Conservation (phyloP, 1,140 invertebrate species). For the Drosophila mauritiana region DNA sequence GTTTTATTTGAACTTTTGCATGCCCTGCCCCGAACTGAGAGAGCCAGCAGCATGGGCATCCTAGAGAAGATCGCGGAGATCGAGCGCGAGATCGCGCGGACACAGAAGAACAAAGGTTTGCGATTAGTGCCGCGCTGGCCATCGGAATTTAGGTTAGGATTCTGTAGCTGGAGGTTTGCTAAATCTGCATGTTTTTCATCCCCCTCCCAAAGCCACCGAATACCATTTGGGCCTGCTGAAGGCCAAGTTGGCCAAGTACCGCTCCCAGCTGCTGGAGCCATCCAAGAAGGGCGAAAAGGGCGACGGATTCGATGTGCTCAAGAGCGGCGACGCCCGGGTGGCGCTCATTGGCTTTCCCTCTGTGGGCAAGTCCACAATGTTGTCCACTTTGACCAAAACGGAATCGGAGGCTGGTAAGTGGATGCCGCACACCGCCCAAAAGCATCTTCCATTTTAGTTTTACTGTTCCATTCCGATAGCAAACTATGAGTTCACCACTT, state of each 20-base stretch:
- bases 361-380: slow-evolving; percentile 97
- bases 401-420: slow-evolving; percentile 91
- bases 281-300: slow-evolving; percentile 98
- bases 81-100: slow-evolving; percentile 98
- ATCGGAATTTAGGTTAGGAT: slow-evolving; percentile 78
- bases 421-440: neutral
- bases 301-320: slow-evolving; percentile 99
- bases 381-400: slow-evolving; percentile 97
- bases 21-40: slow-evolving; percentile 34
- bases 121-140: slow-evolving; percentile 43
- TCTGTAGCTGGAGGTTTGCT: slow-evolving; percentile 3
- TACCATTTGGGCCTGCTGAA: slow-evolving; percentile 99
- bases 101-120: slow-evolving; percentile 99
- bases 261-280: slow-evolving; percentile 97
- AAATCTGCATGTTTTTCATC: slow-evolving; percentile 3
- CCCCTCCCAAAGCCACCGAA: slow-evolving; percentile 93
- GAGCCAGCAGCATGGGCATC: slow-evolving; percentile 92
- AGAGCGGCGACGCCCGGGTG: slow-evolving; percentile 99
- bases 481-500: slow-evolving; percentile 99
- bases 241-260: slow-evolving; percentile 99
- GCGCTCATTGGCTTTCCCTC: slow-evolving; percentile 99
- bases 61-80: slow-evolving; percentile 99
- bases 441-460: neutral
- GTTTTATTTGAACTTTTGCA: slow-evolving; percentile 60
- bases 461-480: slow-evolving; percentile 85